These are phyloP conservation scores for Spongilla lacustris DNA, from an alignment of 37 sponge, comb jelly and placozoan species.

Conservation along the genomic window DNA sequence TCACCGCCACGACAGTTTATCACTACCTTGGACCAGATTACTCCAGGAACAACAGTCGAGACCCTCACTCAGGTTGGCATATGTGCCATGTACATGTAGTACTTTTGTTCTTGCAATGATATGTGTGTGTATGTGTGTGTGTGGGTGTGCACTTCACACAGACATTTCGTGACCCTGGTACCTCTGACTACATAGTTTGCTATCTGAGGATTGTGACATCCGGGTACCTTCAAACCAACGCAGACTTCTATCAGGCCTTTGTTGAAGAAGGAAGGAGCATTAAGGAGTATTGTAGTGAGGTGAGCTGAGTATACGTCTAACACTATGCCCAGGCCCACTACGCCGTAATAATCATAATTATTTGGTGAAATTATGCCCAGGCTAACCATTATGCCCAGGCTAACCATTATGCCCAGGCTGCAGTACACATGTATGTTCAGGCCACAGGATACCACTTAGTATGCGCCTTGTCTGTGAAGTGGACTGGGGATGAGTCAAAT, in stretches of 20 bases:
- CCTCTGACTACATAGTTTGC: constrained; percentile 93
- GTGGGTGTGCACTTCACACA: constrained; percentile 4
- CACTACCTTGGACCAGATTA: constrained; percentile 65
- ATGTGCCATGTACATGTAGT: not conserved
- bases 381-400: no score
- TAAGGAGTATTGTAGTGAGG: constrained; percentile 88
- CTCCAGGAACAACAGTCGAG: constrained; percentile 35
- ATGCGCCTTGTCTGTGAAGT: no score
- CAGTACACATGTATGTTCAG: no score
- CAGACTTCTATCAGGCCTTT: constrained; percentile 91
- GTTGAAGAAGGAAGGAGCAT: constrained; percentile 77
- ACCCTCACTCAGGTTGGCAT: constrained; percentile 58
- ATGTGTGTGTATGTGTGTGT: not conserved
- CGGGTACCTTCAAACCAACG: constrained; percentile 83
- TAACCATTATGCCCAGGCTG: no score
- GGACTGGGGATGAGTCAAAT: no score
- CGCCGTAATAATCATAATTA: no score
- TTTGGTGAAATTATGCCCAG: no score
- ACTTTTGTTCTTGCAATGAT: not conserved
- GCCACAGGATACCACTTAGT: no score
- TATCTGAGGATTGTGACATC: constrained; percentile 88
- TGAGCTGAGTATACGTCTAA: constrained; percentile 25
- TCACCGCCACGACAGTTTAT: constrained; percentile 55
- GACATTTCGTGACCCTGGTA: constrained; percentile 81
- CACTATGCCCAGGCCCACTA: no score